Percentiles rank a stretch among this genome's conserved stretches.
Conservation (phyloP, 2,113 vertebrate genomes). For the Otolemur garnettii region DNA sequence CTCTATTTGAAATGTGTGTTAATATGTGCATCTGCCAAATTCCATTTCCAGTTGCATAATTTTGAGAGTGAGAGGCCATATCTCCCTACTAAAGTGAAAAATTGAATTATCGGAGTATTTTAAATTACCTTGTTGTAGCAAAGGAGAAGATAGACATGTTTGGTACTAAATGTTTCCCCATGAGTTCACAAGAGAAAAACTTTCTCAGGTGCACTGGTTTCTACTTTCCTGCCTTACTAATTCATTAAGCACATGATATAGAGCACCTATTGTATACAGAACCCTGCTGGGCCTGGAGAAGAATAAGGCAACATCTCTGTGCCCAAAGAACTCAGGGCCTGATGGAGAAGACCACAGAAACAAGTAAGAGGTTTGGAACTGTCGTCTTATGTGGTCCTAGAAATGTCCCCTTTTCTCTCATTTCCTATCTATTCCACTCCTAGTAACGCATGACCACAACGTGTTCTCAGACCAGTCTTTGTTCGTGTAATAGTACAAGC, state of each 20-base stretch:
- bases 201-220: not conserved
- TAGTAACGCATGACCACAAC: not conserved
- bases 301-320: not conserved
- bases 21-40: not conserved
- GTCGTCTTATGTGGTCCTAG: not conserved
- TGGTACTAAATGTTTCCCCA: conserved; percentile 2
- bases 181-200: conserved; percentile 44
- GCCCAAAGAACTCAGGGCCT: not conserved
- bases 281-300: not conserved
- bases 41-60: not conserved
- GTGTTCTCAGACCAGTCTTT: conserved; percentile 13
- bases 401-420: not conserved
- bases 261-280: not conserved
- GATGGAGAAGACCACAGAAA: conserved; percentile 15
- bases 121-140: conserved; percentile 35
- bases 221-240: conserved; percentile 3
- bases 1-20: conserved; percentile 36
- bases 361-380: conserved; percentile 10
- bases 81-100: not conserved
- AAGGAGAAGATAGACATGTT: conserved; percentile 35
- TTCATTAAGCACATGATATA: not conserved
- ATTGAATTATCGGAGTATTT: conserved; percentile 40
- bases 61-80: not conserved
- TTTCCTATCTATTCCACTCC: not conserved
- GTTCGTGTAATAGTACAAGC: conserved; percentile 18